Base-by-base conservation (phyloP, 1,140 invertebrate genomes). In the Macrosteles quadrilineatus region DNA sequence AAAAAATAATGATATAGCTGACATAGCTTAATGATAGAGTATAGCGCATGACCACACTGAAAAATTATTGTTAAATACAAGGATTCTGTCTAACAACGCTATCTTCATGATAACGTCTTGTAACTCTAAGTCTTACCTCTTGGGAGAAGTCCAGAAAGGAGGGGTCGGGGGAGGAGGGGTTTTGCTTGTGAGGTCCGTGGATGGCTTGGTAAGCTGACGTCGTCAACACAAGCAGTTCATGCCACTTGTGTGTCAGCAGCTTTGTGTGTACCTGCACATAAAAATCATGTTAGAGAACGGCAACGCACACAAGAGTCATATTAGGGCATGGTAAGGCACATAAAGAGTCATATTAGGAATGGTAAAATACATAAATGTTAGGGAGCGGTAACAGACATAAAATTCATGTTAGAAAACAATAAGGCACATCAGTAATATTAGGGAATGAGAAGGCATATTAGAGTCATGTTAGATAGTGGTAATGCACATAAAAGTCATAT, bases 201-300 rank as follows among this genome's bases (percentile, higher is more conserved):
- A 97, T 93, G 59, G 94, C 94, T 78, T 96, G 94, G 78, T 95
- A 97, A 32, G 95, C 94, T 55, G 93, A 95, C 23, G 94, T 96
- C 40, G 94, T 96, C 70, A 98, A 85, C 67, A 98, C 94, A 73
- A 97, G 86, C 68, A 98, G 89, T 84, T 97, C 94, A 80, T 98
- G 95, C 97, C 97, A 98, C 81, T 98, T 97, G 80, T 97, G 94
- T 73, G 96, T 98, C 72, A 98, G 85, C 73, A 99, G 85, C 81
- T 94, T 91, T 63, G 95, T 97, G 79, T 97, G 94, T 72, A 96
- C 81, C 77, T 83, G 69, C 32, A 68, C 53, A 53, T 62, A 2
- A 70, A 36, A 67, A 59, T n/a, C 11, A 21, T 55, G 17, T 45
- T 14, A 66, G 47, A 0, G 14, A 62, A 29, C 21, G 12, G n/a